These are phyloP conservation scores for Polymixis flavicincta DNA, from an alignment of 2,888 invertebrate species.

Conservation along the genomic window DNA sequence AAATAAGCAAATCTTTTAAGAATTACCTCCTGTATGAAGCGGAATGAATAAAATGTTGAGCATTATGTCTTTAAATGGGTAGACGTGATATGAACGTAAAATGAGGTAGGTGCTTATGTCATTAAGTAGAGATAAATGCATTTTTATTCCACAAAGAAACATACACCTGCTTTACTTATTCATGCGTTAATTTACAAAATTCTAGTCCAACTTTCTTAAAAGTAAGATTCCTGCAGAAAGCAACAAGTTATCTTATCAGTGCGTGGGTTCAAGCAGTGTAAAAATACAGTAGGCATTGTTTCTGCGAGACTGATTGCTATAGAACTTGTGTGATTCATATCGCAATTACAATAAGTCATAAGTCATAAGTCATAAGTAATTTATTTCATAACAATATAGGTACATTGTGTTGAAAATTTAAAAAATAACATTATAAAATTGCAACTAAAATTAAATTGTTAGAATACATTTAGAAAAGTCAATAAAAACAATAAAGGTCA, in stretches of 20 bases:
- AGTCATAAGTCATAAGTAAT: no score
- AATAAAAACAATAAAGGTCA: no score
- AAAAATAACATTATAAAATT: no score
- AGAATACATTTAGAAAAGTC: no score
- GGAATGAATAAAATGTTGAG: slow-evolving; percentile 8
- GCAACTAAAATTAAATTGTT: no score
- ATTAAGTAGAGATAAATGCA: slow-evolving; percentile 8
- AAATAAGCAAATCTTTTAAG: slow-evolving; percentile 25
- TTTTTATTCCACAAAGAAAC: slow-evolving; percentile 8
- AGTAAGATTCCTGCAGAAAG: slow-evolving; percentile 15
- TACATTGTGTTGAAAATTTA: no score
- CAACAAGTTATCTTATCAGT: slow-evolving; percentile 9
- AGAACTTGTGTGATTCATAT: slow-evolving; percentile 12
- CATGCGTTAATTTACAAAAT: slow-evolving; percentile 19
- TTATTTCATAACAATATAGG: no score
- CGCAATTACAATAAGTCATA: no score
- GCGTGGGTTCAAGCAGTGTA: background rate
- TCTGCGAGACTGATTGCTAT: background rate
- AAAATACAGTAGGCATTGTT: slow-evolving; percentile 19
- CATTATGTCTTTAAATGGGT: slow-evolving; percentile 19
- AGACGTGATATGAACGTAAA: slow-evolving; percentile 34
- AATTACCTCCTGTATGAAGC: slow-evolving; percentile 32
- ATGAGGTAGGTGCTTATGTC: slow-evolving; percentile 25
- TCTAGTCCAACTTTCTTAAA: slow-evolving; percentile 32
- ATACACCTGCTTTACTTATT: slow-evolving; percentile 16